Evolutionary conservation across 2,113 vertebrate species (phyloP).

Genomic region (Poecilia latipinna): DNA sequence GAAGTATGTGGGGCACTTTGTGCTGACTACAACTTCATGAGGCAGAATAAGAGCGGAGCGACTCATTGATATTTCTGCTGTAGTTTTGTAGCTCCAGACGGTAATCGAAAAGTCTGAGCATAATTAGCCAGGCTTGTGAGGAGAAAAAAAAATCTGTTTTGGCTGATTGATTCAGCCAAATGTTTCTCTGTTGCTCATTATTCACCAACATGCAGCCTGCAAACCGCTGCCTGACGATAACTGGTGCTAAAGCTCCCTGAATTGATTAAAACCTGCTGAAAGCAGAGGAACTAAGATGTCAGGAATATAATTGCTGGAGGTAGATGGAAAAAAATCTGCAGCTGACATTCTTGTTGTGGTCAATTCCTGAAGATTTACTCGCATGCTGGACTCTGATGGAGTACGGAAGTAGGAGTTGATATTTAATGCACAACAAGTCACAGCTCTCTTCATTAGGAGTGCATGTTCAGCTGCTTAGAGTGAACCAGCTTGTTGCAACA

Average conservation of each 20-base stretch:
- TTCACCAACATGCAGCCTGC: conserved; percentile 57
- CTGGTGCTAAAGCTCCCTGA: conserved; percentile 50
- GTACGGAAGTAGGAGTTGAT: background rate
- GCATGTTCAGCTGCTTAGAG: too few relatives aligned
- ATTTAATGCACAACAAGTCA: background rate
- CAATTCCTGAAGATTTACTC: background rate
- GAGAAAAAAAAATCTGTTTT: conserved; percentile 60
- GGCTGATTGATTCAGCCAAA: conserved; percentile 57
- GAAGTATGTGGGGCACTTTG: conserved; percentile 59
- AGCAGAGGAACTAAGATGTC: conserved; percentile 45
- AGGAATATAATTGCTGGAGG: conserved; percentile 38
- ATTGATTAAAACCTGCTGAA: conserved; percentile 69
- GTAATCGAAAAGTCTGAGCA: conserved; percentile 67
- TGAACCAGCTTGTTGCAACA: too few relatives aligned
- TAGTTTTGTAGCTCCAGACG: conserved; percentile 49
- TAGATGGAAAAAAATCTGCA: conserved; percentile 11
- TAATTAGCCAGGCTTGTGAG: conserved; percentile 66
- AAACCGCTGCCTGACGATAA: conserved; percentile 47
- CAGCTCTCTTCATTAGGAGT: too few relatives aligned
- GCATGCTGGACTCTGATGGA: background rate
- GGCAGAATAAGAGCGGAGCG: conserved; percentile 56
- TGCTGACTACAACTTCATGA: conserved; percentile 44
- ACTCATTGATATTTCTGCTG: conserved; percentile 58
- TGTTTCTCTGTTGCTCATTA: conserved; percentile 61
- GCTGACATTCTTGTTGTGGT: background rate